These are phyloP conservation scores for Gyps fulvus DNA, from an alignment of 2,113 vertebrate genomes.

Conservation along the genomic window DNA sequence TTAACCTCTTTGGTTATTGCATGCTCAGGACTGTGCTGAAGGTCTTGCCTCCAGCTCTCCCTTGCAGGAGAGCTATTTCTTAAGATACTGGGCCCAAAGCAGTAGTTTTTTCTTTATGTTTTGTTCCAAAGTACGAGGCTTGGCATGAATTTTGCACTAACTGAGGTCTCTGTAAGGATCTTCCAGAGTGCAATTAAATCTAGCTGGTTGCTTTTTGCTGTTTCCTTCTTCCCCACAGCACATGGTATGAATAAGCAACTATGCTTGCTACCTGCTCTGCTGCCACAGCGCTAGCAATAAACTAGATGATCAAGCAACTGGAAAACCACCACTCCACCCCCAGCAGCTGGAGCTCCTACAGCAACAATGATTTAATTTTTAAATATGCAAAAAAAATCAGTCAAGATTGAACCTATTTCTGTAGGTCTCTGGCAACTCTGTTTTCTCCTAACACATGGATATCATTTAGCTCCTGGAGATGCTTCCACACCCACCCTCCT, in stretches of 20 bases:
- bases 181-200: neutral
- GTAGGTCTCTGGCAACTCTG: neutral
- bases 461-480: slow-evolving; percentile 19
- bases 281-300: neutral
- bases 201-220: neutral
- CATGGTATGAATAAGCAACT: neutral
- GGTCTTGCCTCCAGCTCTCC: neutral
- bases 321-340: neutral
- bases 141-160: neutral
- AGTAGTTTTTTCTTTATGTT: neutral
- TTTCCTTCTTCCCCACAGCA: neutral
- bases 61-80: neutral
- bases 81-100: neutral
- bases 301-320: neutral
- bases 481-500: neutral
- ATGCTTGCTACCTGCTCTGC: neutral
- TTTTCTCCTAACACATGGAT: slow-evolving; percentile 21
- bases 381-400: neutral
- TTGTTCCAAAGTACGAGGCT: neutral
- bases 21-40: neutral
- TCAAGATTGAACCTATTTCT: neutral
- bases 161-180: neutral
- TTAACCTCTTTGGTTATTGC: neutral
- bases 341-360: neutral
- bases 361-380: neutral